Percentiles rank a stretch among this genome's conserved stretches.
These are phyloP conservation scores for Myrmecobius fasciatus DNA, from an alignment of 2,113 vertebrate species.

Conservation along the genomic window DNA sequence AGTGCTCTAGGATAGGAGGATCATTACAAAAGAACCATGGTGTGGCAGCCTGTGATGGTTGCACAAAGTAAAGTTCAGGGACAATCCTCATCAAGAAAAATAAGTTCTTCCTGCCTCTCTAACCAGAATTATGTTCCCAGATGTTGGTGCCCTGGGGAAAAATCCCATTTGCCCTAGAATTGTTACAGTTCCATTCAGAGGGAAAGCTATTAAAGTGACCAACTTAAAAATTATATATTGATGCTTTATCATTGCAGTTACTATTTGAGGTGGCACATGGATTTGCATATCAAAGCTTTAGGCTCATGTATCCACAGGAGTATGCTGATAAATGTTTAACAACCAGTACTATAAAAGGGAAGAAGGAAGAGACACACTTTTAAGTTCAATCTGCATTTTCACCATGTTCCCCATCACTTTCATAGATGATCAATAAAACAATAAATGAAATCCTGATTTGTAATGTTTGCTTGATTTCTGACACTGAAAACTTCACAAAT, in stretches of 20 bases:
- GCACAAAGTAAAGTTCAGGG: background rate
- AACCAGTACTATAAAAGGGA: background rate
- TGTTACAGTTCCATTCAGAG: background rate
- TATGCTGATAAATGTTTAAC: background rate
- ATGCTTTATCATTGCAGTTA: background rate
- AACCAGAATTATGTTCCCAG: background rate
- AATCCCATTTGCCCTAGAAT: background rate
- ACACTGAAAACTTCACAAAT: background rate
- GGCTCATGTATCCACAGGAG: background rate
- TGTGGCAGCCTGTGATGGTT: background rate
- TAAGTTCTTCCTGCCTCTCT: background rate
- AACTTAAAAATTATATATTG: background rate
- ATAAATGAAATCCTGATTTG: background rate
- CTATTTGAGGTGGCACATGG: background rate
- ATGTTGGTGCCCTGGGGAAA: background rate
- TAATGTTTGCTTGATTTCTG: background rate
- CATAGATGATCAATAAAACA: background rate
- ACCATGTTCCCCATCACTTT: background rate
- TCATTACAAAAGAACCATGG: background rate
- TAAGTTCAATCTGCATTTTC: background rate
- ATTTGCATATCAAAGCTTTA: background rate
- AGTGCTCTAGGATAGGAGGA: background rate
- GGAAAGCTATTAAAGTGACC: background rate
- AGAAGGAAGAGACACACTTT: background rate
- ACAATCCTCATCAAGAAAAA: background rate